These are phyloP conservation scores for Oligia strigilis DNA, from an alignment of 2,888 invertebrate genomes.

Conservation along the genomic window DNA sequence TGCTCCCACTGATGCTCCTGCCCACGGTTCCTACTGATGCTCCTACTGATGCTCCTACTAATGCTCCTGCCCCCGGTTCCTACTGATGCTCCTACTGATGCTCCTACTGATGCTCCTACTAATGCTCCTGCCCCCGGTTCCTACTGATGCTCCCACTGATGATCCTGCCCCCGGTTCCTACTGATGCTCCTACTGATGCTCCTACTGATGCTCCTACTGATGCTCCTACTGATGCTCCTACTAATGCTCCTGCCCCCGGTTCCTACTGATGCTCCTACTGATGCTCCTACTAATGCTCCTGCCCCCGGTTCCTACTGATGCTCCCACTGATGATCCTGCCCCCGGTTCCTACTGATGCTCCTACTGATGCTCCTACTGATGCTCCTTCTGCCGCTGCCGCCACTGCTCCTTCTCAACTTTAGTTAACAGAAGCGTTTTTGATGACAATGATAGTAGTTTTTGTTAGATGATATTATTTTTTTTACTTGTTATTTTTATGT, in stretches of 20 bases:
- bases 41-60: too few species aligned
- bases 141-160: too few species aligned
- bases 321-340: background rate
- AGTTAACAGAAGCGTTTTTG: background rate
- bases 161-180: background rate
- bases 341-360: accelerated
- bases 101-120: too few species aligned
- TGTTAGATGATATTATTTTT: background rate
- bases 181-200: background rate
- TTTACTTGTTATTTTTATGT: background rate
- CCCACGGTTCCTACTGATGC: too few species aligned
- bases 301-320: accelerated
- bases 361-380: background rate
- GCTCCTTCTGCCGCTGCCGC: background rate
- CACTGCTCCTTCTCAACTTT: background rate
- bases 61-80: too few species aligned
- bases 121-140: too few species aligned
- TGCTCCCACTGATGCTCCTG: too few species aligned
- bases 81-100: too few species aligned
- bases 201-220: accelerated
- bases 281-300: background rate
- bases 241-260: conserved; percentile 54
- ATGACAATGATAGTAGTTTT: background rate
- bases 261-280: background rate
- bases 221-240: background rate